A percentile compares a stretch with the other conserved stretches of the same genome.
phyloP scores from a whole-genome alignment of 2,888 invertebrate genomes.

The Cylindroiulus punctatus region DNA sequence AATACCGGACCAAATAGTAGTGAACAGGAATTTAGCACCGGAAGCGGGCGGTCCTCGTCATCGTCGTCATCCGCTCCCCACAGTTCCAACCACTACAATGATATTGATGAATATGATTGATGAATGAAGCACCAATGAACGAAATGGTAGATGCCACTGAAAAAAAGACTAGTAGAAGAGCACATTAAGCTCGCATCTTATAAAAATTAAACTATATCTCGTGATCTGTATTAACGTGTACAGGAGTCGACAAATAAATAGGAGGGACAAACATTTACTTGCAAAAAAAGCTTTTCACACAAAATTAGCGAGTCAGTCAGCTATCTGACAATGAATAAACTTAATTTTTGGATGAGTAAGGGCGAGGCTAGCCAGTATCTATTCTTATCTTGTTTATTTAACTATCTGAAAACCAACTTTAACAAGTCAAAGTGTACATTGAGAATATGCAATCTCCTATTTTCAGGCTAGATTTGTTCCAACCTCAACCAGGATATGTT shows the following conservation, averaged over 20 bases:
- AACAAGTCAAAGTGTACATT: background rate
- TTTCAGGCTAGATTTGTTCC: background rate
- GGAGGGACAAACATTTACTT: constrained; percentile 13
- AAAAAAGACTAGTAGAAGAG: constrained; percentile 27
- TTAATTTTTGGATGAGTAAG: background rate
- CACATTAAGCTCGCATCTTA: background rate
- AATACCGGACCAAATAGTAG: constrained; percentile 5
- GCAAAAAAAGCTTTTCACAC: constrained; percentile 27
- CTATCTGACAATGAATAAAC: background rate
- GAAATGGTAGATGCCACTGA: constrained; percentile 16
- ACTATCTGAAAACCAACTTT: background rate
- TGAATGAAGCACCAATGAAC: background rate
- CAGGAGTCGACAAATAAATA: constrained; percentile 21
- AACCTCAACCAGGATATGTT: background rate
- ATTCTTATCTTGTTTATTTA: constrained; percentile 5
- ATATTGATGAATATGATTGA: constrained; percentile 8
- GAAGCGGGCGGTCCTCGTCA: constrained; percentile 22
- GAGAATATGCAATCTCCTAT: constrained; percentile 11
- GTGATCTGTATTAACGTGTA: constrained; percentile 32
- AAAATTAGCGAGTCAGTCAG: background rate
- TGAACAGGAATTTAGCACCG: constrained; percentile 22
- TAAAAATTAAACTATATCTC: constrained; percentile 13
- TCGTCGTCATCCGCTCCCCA: constrained; percentile 27
- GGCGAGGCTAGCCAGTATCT: background rate
- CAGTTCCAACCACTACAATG: constrained; percentile 26